Percentiles rank a stretch among this genome's conserved stretches.
Evolutionary conservation across 2,888 invertebrate species (phyloP).

Genomic region (Luffia ferchaultella): DNA sequence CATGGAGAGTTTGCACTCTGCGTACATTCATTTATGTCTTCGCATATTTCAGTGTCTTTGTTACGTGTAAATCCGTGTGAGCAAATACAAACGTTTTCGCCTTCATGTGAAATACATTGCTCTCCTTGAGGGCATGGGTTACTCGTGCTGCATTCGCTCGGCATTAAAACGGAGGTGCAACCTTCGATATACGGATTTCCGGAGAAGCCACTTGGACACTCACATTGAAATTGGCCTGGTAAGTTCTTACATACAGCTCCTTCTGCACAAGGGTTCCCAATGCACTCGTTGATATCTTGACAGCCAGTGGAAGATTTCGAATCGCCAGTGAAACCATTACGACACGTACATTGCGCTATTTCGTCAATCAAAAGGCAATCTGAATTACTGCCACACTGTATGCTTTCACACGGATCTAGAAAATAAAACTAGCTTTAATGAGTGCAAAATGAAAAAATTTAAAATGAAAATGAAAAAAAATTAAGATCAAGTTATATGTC

Average conservation of each 20-base stretch:
- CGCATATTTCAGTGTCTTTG: conserved; percentile 75
- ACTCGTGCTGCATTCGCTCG: conserved; percentile 74
- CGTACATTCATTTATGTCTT: conserved; percentile 87
- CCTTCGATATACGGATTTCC: conserved; percentile 85
- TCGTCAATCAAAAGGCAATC: conserved; percentile 88
- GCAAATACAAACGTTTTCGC: conserved; percentile 87
- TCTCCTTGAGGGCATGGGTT: conserved; percentile 87
- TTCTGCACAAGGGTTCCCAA: conserved; percentile 77
- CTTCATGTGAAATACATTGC: conserved; percentile 83
- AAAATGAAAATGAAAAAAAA: conserved; percentile 6
- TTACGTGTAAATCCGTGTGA: conserved; percentile 87
- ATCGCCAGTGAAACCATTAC: conserved; percentile 80
- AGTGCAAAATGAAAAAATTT: conserved; percentile 1
- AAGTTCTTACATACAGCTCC: conserved; percentile 91
- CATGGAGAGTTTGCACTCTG: conserved; percentile 82
- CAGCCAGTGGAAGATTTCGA: conserved; percentile 74
- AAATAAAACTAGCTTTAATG: conserved; percentile 17
- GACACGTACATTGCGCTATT: conserved; percentile 84
- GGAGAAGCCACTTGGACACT: conserved; percentile 83
- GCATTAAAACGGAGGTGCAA: conserved; percentile 71
- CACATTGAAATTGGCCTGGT: conserved; percentile 85
- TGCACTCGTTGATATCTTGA: conserved; percentile 90
- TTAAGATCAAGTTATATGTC: no score
- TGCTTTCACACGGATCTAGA: conserved; percentile 88
- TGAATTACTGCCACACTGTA: conserved; percentile 86